Base-by-base conservation (phyloP, 2,888 invertebrate species). In the Encarsia formosa region DNA sequence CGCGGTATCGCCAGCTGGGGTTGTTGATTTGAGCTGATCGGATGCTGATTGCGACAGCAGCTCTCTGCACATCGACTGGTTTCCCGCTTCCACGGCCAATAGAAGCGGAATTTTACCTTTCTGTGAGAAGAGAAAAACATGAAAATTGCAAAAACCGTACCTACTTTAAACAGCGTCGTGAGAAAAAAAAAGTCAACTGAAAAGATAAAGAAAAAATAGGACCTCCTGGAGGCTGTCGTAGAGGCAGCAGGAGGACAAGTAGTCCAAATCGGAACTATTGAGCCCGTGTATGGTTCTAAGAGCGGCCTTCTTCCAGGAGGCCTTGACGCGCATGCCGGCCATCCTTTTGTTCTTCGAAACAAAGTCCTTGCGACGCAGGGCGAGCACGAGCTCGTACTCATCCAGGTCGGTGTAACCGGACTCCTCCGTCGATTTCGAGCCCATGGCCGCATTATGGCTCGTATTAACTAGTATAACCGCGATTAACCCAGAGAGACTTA, bases 21-120 rank as follows among this genome's bases (percentile, higher is more conserved):
- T 86, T 37, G 86, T 84, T 45, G 91, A 86, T 79, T 85, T 76
- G 20, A 95, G 80, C 78, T 97, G 96, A 67, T 91, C 91, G 44
- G 88, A 85, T 45, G 91, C 87, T 77, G 89, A 88, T 65, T 88
- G 85, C 66, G 88, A 84, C 61, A 99, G 81, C 48, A 99, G 82
- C 76, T 97, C 95, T 61, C 93, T 85, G 71, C 92, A 91, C 84
- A 96, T 94, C 61, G 91, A 89, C 76, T 93, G 88, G 78, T 96
- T 97, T 48, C 96, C 96, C 23, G 91, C 89, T 76, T 96, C 94
- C 65, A 94, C 91, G 49, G 97, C 94, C 74, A 93, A 79, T 70
- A 96, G 85, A 69, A 98, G 79, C 63, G 98, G 94, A 68, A 96
- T 87, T 78, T 91, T 91, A 60, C 94, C 95, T 76, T 87, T 86